phyloP scores from a whole-genome alignment of 1,140 invertebrate genomes.

The Artemia franciscana region DNA sequence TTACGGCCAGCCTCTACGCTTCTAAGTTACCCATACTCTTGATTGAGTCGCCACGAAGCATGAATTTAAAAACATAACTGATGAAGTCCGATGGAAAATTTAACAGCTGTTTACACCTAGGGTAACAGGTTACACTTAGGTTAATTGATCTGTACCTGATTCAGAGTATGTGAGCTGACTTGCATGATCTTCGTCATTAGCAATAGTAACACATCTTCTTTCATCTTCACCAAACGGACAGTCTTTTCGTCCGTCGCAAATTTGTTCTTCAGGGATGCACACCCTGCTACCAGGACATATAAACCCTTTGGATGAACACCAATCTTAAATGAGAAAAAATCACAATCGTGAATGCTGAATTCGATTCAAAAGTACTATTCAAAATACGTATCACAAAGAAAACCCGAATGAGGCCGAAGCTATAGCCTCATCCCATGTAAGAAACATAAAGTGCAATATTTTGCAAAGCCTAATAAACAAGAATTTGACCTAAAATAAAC shows the following conservation, averaged over 20 bases:
- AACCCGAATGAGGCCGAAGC: too few relatives aligned
- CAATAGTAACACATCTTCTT: constrained; percentile 32
- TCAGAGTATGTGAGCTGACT: constrained; percentile 14
- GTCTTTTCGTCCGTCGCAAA: constrained; percentile 30
- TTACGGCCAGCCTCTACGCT: too few relatives aligned
- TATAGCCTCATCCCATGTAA: too few relatives aligned
- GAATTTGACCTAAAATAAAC: too few relatives aligned
- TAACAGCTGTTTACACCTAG: not conserved
- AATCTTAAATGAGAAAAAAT: constrained; percentile 27
- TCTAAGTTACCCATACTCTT: too few relatives aligned
- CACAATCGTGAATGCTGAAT: not conserved
- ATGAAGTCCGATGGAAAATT: not conserved
- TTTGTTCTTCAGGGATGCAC: constrained; percentile 23
- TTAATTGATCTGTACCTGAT: constrained; percentile 12
- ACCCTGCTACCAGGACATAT: constrained; percentile 42
- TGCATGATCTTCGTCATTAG: constrained; percentile 21
- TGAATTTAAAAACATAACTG: not conserved
- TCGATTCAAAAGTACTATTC: not conserved
- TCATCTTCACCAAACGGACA: constrained; percentile 63
- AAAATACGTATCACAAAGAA: too few relatives aligned
- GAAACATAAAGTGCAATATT: too few relatives aligned
- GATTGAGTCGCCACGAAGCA: too few relatives aligned
- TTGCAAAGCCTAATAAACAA: too few relatives aligned
- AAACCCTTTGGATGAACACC: constrained; percentile 44
- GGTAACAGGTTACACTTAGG: not conserved